Evolutionary conservation across 2,888 invertebrate species (phyloP), one percentile per base, ranked within the genome.

Genomic region (Cryptocephalus moraei): DNA sequence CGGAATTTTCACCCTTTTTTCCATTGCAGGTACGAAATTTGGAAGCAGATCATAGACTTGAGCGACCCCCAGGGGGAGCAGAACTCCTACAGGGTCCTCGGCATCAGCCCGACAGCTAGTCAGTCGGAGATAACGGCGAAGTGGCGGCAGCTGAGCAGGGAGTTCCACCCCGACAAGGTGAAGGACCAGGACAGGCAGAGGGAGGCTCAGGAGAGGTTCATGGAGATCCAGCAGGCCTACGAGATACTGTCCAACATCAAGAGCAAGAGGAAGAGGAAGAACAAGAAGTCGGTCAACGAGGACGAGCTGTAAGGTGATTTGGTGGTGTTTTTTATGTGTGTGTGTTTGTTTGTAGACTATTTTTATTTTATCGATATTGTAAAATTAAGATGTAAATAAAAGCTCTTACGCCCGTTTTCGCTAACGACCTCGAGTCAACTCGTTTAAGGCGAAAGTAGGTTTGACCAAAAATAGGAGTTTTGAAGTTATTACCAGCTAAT

Each of bases 161-260:
- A 90, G 63, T 82, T 85, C 72, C 95, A 96, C 70, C 95, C 95
- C 0, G 95, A 96, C 64, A 91, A 91, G 67, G 85, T 86, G 6
- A 88, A 88, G 63, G 86, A 90, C 52, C 74, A 75, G 0, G 77
- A 76, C 3, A 70, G 75, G 1, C 77, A 79, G 48, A 80, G 87
- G 39, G 76, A 71, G 1, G 92, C 91, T 0, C 89, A 93, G 63
- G 86, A 89, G 55, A 82, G 78, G 45, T 95, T 95, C 67, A 89
- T 94, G 77, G 91, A 93, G 62, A 89, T 94, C 51, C 92, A 93
- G 62, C 86, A 90, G 64, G 92, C 95, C 0, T 95, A 93, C 66
- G 92, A 90, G 64, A 84, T 88, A 39, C 73, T 94, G 1, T 91
- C 90, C 8, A 88, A 83, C 57, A 86, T 86, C 56, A 90, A 91